A percentile compares a stretch with the other conserved stretches of the same genome.
Evolutionary conservation across 2,888 invertebrate species (phyloP).

Genomic region (Dexiosoma caninum): DNA sequence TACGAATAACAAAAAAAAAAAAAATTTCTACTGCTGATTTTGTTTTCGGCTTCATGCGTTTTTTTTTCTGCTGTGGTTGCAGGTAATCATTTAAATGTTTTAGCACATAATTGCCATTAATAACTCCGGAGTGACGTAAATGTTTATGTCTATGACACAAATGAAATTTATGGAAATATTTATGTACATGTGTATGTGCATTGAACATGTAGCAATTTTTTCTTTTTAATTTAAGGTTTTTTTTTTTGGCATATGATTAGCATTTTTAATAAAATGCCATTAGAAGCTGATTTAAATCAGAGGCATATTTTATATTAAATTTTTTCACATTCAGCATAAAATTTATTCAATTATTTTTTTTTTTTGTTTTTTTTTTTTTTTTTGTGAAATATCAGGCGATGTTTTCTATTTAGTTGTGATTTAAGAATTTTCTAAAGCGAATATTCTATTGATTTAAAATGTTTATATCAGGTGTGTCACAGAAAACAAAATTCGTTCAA

Average conservation of each 20-base stretch:
- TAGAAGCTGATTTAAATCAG: neutral
- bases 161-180: conserved; percentile 7
- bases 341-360: neutral
- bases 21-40: neutral
- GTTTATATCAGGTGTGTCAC: too few relatives aligned
- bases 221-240: neutral
- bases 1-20: neutral
- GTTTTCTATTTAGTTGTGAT: neutral
- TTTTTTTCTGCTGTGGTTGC: neutral
- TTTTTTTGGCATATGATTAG: neutral
- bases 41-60: neutral
- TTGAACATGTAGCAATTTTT: neutral
- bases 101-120: conserved; percentile 49
- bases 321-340: neutral
- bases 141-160: conserved; percentile 11
- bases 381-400: too few relatives aligned
- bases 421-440: too few relatives aligned
- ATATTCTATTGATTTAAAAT: too few relatives aligned
- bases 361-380: too few relatives aligned
- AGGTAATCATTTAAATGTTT: conserved; percentile 44
- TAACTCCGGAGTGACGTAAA: conserved; percentile 17
- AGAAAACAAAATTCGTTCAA: too few relatives aligned
- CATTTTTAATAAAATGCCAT: neutral
- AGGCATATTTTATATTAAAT: neutral
- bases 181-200: neutral